These are phyloP conservation scores for Lucilia sericata DNA, from an alignment of 1,140 invertebrate species.

Conservation along the genomic window DNA sequence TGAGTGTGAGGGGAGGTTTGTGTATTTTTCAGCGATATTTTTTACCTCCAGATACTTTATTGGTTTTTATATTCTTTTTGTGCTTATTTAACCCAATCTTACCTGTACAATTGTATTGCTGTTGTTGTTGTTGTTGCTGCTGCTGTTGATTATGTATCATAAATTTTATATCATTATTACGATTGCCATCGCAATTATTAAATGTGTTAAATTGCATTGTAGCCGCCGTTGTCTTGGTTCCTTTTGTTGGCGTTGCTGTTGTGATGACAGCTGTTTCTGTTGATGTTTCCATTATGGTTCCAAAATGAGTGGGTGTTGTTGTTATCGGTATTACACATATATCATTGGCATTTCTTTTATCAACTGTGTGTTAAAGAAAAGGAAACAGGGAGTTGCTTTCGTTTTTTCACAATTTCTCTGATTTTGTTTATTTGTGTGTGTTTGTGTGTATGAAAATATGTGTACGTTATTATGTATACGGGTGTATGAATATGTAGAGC, in stretches of 20 bases:
- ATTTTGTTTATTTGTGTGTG: conserved; percentile 46
- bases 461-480: too few species aligned
- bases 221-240: conserved; percentile 44
- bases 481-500: too few species aligned
- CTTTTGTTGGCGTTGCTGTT: not conserved
- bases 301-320: not conserved
- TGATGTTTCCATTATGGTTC: conserved; percentile 50
- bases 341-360: conserved; percentile 65
- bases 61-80: not conserved
- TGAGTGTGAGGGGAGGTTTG: not conserved
- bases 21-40: not conserved
- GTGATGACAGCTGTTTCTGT: conserved; percentile 53
- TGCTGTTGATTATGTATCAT: conserved; percentile 6
- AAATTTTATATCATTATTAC: conserved; percentile 59
- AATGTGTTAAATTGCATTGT: conserved; percentile 25
- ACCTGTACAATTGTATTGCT: conserved; percentile 26
- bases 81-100: not conserved
- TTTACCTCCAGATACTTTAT: not conserved
- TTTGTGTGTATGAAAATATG: too few species aligned
- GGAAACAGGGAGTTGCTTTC: not conserved
- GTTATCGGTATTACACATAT: conserved; percentile 54
- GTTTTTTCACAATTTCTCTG: conserved; percentile 37
- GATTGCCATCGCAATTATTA: conserved; percentile 60
- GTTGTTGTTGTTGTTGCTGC: not conserved
- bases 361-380: conserved; percentile 52